A percentile compares a stretch with the other conserved stretches of the same genome.
phyloP scores from a whole-genome alignment of 2,797 vertebrate genomes.

The Pangasius mekongensis region DNA sequence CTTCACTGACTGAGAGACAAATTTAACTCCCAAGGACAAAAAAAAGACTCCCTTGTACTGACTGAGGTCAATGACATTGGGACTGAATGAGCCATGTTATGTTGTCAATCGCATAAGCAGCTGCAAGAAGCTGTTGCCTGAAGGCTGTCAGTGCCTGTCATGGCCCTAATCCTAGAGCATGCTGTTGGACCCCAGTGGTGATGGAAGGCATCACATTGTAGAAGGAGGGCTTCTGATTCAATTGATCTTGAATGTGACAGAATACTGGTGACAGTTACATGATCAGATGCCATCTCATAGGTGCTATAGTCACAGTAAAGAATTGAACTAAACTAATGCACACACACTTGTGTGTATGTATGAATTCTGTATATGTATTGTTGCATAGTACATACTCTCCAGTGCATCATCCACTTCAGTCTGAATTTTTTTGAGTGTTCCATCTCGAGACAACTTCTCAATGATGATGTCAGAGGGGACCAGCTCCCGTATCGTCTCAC shows the following conservation, averaged over 20 bases:
- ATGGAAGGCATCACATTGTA: background rate
- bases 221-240: background rate
- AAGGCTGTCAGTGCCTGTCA: background rate
- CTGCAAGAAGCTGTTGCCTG: background rate
- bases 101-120: background rate
- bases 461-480: slow-evolving; percentile 94
- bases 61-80: background rate
- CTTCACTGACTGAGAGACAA: background rate
- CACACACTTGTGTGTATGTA: background rate
- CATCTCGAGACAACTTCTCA: slow-evolving; percentile 89
- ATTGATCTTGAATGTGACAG: background rate
- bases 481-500: slow-evolving; percentile 89
- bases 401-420: slow-evolving; percentile 92
- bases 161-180: background rate
- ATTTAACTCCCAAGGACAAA: background rate
- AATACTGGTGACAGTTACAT: background rate
- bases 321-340: background rate
- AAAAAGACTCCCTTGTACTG: background rate
- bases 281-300: background rate
- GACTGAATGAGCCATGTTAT: background rate
- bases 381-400: slow-evolving; percentile 82
- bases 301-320: background rate
- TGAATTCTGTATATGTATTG: background rate
- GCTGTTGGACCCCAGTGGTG: background rate
- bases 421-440: slow-evolving; percentile 87